A percentile compares a stretch with the other conserved stretches of the same genome.
These are phyloP conservation scores for Carterocephalus palaemon DNA, from an alignment of 2,888 invertebrate species.

Conservation along the genomic window DNA sequence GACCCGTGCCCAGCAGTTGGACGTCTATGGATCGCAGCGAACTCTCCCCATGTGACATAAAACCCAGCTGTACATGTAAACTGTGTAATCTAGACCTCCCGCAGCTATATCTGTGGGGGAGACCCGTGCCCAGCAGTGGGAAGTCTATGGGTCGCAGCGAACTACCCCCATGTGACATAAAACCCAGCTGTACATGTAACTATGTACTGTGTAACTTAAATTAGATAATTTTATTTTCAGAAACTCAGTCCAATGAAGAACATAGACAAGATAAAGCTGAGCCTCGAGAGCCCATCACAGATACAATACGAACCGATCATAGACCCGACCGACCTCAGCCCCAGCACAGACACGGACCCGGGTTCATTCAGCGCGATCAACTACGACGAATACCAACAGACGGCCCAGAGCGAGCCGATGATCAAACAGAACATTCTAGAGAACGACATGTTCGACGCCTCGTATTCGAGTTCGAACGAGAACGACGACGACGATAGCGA, in stretches of 20 bases:
- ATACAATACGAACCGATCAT: conserved; percentile 74
- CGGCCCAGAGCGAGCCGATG: conserved; percentile 70
- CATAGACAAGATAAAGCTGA: conserved; percentile 74
- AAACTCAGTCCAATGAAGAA: conserved; percentile 68
- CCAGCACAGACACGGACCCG: conserved; percentile 61
- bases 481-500: conserved; percentile 81
- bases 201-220: no score
- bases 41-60: no score
- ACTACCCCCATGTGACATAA: no score
- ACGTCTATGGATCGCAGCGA: no score
- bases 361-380: conserved; percentile 63
- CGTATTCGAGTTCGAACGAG: conserved; percentile 74
- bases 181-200: no score
- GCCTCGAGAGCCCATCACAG: conserved; percentile 70
- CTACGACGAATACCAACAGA: conserved; percentile 46
- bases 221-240: no score
- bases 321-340: conserved; percentile 66
- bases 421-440: conserved; percentile 75
- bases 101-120: no score
- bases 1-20: no score
- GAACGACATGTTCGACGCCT: conserved; percentile 73
- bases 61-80: no score
- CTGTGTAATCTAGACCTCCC: no score
- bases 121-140: no score
- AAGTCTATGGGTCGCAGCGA: no score